A percentile compares a stretch with the other conserved stretches of the same genome.
Conservation (phyloP, 2,797 vertebrate species). For the Acanthiza pusilla region DNA sequence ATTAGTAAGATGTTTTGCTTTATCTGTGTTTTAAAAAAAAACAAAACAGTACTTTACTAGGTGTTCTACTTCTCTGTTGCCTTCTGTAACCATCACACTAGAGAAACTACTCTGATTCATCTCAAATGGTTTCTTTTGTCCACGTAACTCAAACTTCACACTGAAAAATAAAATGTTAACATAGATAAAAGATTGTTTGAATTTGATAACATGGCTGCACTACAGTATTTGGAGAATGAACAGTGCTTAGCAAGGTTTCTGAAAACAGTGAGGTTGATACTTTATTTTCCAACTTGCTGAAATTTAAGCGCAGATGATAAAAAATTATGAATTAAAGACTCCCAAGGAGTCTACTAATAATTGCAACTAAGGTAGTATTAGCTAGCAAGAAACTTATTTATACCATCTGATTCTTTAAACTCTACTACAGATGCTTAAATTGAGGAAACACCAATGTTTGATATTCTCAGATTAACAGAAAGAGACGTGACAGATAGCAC, state of each 20-base stretch:
- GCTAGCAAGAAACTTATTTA: not conserved
- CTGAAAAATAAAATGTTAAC: not conserved
- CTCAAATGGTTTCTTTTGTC: not conserved
- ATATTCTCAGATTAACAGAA: not conserved
- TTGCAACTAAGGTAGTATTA: not conserved
- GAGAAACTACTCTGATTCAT: not conserved
- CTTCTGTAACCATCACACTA: not conserved
- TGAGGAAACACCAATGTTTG: not conserved
- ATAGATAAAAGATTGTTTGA: not conserved
- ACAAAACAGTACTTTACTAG: not conserved
- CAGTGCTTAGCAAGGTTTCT: not conserved
- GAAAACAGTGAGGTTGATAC: not conserved
- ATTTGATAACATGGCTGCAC: not conserved
- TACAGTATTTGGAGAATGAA: not conserved
- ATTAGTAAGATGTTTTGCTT: not conserved
- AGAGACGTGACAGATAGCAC: not conserved
- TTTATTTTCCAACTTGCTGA: not conserved
- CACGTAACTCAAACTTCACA: not conserved
- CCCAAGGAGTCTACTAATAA: not conserved
- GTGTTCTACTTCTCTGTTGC: not conserved
- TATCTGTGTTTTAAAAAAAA: not conserved
- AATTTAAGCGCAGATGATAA: not conserved
- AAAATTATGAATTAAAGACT: not conserved
- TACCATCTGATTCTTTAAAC: not conserved
- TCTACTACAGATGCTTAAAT: not conserved